Evolutionary conservation across 2,113 vertebrate species (phyloP), one percentile per base, ranked within the genome.

Genomic region (Rhegmatorhina hoffmannsi): DNA sequence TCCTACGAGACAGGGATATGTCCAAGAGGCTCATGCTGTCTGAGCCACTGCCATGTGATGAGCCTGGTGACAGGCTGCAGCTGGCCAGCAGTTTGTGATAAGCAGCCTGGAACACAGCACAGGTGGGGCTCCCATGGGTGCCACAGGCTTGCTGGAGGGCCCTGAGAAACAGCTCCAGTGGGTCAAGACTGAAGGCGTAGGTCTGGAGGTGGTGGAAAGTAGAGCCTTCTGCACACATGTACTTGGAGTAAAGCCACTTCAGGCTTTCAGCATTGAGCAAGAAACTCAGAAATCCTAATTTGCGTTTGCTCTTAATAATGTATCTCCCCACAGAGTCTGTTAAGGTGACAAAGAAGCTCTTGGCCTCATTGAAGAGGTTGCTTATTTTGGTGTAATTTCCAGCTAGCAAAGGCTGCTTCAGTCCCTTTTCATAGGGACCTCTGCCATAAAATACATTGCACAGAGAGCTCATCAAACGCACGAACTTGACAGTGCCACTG

Each of bases 241-340:
- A 92, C 47, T 92, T 98, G 74, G 84, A 85, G 23, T 83, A 97
- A 67, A 98, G 91, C 97, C 97, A 98, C 59, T 92, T 94, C 49
- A 98, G 86, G 70, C 97, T 98, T 90, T 98, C 93, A 0, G 90
- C 92, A 21, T 97, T 98, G 55, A 98, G 94, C 75, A 98, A 77
- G 67, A 97, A 95, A 69, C 97, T 96, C 91, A 97, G 34, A 81
- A 98, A 97, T 50, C 97, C 97, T 31, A 97, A 82, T 86, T 56
- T 97, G 43, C 94, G 88, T 69, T 97, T 98, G 68, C 97, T 92
- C 82, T 96, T 95, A 52, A 96, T 78, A 55, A 97, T 10, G 7
- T 68, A 63, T 74, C 82, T 97, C 58, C 95, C 97, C 40, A 17
- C 20, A 29, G 79, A 81, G 50, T 98, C 97, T 1, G 25, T 95